A percentile compares a stretch with the other conserved stretches of the same genome.
These are phyloP conservation scores for Pseudococcus longispinus DNA, from an alignment of 2,888 invertebrate genomes.

Conservation along the genomic window DNA sequence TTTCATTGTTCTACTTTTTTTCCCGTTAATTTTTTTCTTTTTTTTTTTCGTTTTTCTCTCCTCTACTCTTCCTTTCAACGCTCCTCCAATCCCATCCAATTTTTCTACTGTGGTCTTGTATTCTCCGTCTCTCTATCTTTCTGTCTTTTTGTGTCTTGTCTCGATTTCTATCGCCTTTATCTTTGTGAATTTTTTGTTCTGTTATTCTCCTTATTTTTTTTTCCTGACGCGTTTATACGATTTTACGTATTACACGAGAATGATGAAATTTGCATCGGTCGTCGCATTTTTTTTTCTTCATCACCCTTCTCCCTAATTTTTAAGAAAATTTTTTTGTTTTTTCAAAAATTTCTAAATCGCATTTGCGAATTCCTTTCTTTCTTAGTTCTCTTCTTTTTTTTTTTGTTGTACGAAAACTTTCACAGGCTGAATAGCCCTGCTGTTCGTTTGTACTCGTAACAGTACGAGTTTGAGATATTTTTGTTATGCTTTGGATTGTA, in stretches of 20 bases:
- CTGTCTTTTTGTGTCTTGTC: background rate
- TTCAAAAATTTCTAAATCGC: background rate
- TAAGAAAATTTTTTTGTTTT: background rate
- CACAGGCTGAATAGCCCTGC: background rate
- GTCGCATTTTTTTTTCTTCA: background rate
- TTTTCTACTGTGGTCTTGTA: background rate
- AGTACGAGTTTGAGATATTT: background rate
- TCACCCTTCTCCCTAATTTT: background rate
- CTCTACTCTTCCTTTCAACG: background rate
- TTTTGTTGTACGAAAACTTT: background rate
- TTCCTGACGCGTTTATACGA: background rate
- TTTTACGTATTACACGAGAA: background rate
- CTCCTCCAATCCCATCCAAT: background rate
- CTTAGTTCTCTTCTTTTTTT: background rate
- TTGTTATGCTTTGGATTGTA: background rate
- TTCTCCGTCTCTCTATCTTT: background rate
- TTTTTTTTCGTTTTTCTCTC: background rate
- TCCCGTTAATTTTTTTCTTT: background rate
- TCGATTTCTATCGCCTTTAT: background rate
- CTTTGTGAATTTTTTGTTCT: constrained; percentile 16
- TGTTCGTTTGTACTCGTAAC: background rate
- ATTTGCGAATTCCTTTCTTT: background rate
- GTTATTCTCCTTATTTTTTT: no score
- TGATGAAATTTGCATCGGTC: background rate
- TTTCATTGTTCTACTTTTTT: constrained; percentile 7